A percentile compares a stretch with the other conserved stretches of the same genome.
Conservation (phyloP, 2,888 invertebrate species). For the Tipula vernalis region DNA sequence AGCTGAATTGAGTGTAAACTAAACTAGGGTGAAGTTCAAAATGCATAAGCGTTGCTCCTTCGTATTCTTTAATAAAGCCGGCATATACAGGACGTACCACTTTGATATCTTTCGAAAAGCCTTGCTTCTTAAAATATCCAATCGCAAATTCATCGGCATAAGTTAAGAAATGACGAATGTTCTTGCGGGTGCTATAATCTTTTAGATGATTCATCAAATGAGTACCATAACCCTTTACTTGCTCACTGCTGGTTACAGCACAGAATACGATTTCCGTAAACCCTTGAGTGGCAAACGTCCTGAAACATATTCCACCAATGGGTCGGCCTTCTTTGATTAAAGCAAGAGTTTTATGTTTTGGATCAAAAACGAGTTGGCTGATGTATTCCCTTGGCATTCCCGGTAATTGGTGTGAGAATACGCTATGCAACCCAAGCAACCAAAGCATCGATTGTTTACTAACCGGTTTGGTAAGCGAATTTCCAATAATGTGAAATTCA, state of each 20-base stretch:
- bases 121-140: constrained; percentile 90
- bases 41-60: constrained; percentile 96
- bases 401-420: constrained; percentile 90
- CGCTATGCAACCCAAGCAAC: constrained; percentile 72
- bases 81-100: constrained; percentile 65
- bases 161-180: constrained; percentile 85
- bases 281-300: constrained; percentile 85
- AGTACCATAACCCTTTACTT: constrained; percentile 96
- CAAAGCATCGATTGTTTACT: constrained; percentile 86
- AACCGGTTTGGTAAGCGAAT: constrained; percentile 76
- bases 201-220: constrained; percentile 98
- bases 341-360: constrained; percentile 89
- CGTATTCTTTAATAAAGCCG: constrained; percentile 96
- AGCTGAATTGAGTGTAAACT: constrained; percentile 87
- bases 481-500: constrained; percentile 88
- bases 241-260: constrained; percentile 90
- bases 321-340: constrained; percentile 83
- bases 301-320: constrained; percentile 95
- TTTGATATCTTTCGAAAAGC: constrained; percentile 93
- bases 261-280: constrained; percentile 99
- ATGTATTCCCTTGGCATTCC: constrained; percentile 98
- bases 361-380: constrained; percentile 86
- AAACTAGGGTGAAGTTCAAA: constrained; percentile 90
- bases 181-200: constrained; percentile 86
- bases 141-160: constrained; percentile 97